Percentiles rank a stretch among this genome's conserved stretches.
Conservation (phyloP, 1,140 invertebrate genomes). For the Monomorium pharaonis region DNA sequence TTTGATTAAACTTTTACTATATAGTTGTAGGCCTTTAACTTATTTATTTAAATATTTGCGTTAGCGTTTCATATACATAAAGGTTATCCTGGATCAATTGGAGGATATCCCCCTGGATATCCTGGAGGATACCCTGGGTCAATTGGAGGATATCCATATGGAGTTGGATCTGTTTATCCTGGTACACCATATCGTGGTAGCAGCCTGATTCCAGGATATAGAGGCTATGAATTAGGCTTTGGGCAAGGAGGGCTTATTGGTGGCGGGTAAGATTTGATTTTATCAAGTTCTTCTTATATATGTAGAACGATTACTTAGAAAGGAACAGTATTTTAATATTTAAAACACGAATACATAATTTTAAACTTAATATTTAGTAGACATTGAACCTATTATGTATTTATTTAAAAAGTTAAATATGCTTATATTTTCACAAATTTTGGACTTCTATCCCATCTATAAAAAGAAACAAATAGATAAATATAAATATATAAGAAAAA, state of each 20-base stretch:
- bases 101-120: constrained; percentile 62
- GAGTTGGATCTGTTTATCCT: constrained; percentile 66
- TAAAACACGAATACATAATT: not conserved
- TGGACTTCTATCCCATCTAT: not conserved
- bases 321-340: not conserved
- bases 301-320: not conserved
- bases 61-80: constrained; percentile 72
- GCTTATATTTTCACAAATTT: not conserved
- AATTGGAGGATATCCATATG: constrained; percentile 63
- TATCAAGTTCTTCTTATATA: not conserved
- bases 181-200: constrained; percentile 66
- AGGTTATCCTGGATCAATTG: constrained; percentile 68
- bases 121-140: constrained; percentile 65
- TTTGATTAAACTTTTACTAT: not conserved
- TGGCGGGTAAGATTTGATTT: constrained; percentile 67
- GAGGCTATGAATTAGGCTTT: constrained; percentile 59
- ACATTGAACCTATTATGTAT: not conserved
- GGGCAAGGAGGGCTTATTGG: constrained; percentile 62
- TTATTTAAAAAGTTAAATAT: constrained; percentile 1
- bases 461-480: not conserved
- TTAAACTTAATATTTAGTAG: not conserved
- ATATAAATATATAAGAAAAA: not conserved
- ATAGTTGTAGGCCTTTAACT: not conserved
- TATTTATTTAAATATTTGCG: constrained; percentile 4
- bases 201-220: constrained; percentile 63